Base-by-base conservation (phyloP, 2,113 vertebrate genomes). In the Nipponia nippon region DNA sequence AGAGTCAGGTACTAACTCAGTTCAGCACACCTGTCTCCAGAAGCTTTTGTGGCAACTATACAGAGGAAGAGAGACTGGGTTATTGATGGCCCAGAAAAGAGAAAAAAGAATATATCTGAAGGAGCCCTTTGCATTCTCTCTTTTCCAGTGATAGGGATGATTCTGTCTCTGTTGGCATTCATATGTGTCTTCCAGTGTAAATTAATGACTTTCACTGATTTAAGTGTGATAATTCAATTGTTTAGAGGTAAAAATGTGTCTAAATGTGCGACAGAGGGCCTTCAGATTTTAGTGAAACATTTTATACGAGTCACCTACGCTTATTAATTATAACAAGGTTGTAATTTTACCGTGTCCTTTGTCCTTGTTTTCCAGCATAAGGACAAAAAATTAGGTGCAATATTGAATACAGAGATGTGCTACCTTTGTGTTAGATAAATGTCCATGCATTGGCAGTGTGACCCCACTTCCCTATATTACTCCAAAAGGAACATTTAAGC, bases 391-490 rank as follows among this genome's bases (percentile, higher is more conserved):
- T 8, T 10, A 50, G 46, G 47, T 58, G 72, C 3, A 9, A 6
- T 62, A 92, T 56, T 40, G 80, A 69, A 52, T 26, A 42, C 32
- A 76, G 62, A 58, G 12, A 38, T 0, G 1, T 44, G n/a, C 23
- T 66, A n/a, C 44, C 36, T 78, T 47, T 86, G 67, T 27, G 81
- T 65, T 34, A 86, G 85, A 91, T 53, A 83, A 82, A 88, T 66
- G 55, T n/a, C 66, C 6, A 1, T 52, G 65, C 0, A 0, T 1
- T 69, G 85, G 62, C 4, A 6, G 19, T 11, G 53, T 72, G 66
- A 96, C 78, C 71, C 82, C 3, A 0, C 75, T 77, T 90, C 90
- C 46, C 49, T 83, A 0, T 10, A 73, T 91, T 69, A 72, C 78
- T 91, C 36, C 61, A 58, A n/a, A 25, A 87, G 40, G 52, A 79